These are phyloP conservation scores for Sesia bembeciformis DNA, from an alignment of 2,888 invertebrate genomes.

Conservation along the genomic window DNA sequence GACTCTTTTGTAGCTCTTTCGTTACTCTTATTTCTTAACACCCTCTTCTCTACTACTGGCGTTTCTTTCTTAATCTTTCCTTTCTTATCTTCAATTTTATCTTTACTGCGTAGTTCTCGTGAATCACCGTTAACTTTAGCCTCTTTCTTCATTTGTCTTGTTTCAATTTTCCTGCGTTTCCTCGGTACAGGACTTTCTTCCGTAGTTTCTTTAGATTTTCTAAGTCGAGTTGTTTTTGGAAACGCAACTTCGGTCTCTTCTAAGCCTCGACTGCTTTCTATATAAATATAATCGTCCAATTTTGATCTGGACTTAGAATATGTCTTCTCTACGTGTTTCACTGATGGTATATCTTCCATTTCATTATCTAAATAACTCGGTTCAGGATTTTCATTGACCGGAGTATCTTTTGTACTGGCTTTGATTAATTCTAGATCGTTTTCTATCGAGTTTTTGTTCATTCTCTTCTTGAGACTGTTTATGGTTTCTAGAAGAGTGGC, in stretches of 20 bases:
- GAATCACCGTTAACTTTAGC: slow-evolving; percentile 17
- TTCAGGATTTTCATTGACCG: slow-evolving; percentile 29
- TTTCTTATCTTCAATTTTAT: slow-evolving; percentile 15
- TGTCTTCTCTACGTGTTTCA: slow-evolving; percentile 60
- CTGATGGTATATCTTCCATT: slow-evolving; percentile 43
- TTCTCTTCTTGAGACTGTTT: slow-evolving; percentile 43
- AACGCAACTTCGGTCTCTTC: slow-evolving; percentile 53
- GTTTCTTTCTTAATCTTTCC: slow-evolving; percentile 16
- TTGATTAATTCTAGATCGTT: slow-evolving; percentile 57
- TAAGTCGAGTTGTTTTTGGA: slow-evolving; percentile 38
- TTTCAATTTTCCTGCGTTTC: slow-evolving; percentile 55
- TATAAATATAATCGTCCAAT: slow-evolving; percentile 58
- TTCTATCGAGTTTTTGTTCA: slow-evolving; percentile 55
- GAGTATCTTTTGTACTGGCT: slow-evolving; percentile 51
- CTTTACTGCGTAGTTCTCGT: slow-evolving; percentile 28
- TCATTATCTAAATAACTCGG: slow-evolving; percentile 36
- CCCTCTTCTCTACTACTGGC: slow-evolving; percentile 18
- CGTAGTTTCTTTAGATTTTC: slow-evolving; percentile 25
- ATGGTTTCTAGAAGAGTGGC: slow-evolving; percentile 40
- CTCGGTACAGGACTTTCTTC: slow-evolving; percentile 41
- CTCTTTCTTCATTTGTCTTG: slow-evolving; percentile 21
- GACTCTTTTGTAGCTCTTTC: slow-evolving; percentile 51
- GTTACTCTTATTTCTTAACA: slow-evolving; percentile 17
- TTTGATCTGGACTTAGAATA: slow-evolving; percentile 56
- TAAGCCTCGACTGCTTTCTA: slow-evolving; percentile 51